Base-by-base conservation (phyloP, 2,888 invertebrate genomes). In the Apantesis nais region DNA sequence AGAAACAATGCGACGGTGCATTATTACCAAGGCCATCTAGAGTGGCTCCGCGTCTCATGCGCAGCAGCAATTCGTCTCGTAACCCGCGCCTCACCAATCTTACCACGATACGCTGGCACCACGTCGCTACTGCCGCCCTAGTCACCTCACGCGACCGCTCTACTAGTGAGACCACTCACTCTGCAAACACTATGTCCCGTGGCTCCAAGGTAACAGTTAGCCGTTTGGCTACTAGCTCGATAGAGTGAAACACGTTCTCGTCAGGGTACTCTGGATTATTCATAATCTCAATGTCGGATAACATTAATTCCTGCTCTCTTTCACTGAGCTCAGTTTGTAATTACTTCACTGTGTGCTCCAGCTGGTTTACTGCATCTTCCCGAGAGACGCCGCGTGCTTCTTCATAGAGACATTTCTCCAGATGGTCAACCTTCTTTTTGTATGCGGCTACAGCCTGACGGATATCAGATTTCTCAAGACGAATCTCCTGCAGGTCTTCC, bases 311-410 rank as follows among this genome's bases (percentile, higher is more conserved):
- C 37, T 22, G n/a, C 31, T n/a, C 62, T 3, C 61, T 1, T 8
- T 41, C 62, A 8, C 34, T 41, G 11, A 62, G 25, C 25, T 62
- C 62, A 11, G 2, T 1, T 14, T 39, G 39, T 70, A 80, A 8
- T 9, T 52, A 8, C 52, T 1, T 22, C 52, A 52, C 52, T n/a
- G n/a, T 52, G 22, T 52, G 22, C 7, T 22, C 52, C 22, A 52
- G 2, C n/a, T 52, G 19, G 1, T 22, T 7, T n/a, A 22, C 22
- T 9, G n/a, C 19, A 22, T 0, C 52, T 8, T n/a, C n/a, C 22
- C 52, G 8, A 8, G 22, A 8, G n/a, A 22, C 7, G n/a, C 22
- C 5, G 52, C 52, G 7, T 52, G 22, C 52, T 52, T 22, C n/a
- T n/a, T 9, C 52, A 8, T 22, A 22, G 9, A 22, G 19, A 8